Evolutionary conservation across 2,888 invertebrate genomes (phyloP).

Genomic region (Drosophila neonasuta): DNA sequence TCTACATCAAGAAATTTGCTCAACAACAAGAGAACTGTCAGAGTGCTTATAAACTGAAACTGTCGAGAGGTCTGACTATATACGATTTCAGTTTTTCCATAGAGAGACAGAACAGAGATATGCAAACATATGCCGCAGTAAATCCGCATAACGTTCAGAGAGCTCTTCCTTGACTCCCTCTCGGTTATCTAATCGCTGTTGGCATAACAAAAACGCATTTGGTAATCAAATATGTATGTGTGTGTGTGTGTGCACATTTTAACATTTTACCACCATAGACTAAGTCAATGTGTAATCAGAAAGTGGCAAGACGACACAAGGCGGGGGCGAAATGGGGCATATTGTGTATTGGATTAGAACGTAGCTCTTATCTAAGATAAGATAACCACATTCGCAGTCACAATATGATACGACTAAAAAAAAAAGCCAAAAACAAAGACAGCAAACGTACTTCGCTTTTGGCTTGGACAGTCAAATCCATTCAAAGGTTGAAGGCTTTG

Average conservation of each 20-base stretch:
- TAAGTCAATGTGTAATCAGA: constrained; percentile 37
- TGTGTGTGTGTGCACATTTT: constrained; percentile 13
- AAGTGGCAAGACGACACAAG: neutral
- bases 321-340: constrained; percentile 13
- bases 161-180: neutral
- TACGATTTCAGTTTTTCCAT: neutral
- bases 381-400: constrained; percentile 23
- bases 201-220: constrained; percentile 53
- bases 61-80: constrained; percentile 6
- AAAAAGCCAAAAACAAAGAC: neutral
- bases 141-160: constrained; percentile 23
- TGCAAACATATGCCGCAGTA: constrained; percentile 56
- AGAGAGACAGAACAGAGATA: constrained; percentile 33
- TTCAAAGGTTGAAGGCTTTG: constrained; percentile 27
- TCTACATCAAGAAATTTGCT: constrained; percentile 7
- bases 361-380: constrained; percentile 30
- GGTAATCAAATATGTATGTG: constrained; percentile 47
- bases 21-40: constrained; percentile 22
- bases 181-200: constrained; percentile 57
- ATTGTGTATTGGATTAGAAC: constrained; percentile 50
- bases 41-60: neutral
- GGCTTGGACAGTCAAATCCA: constrained; percentile 31
- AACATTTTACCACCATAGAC: constrained; percentile 21
- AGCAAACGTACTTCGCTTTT: neutral
- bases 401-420: neutral